These are phyloP conservation scores for Anthoscopus minutus DNA, from an alignment of 2,113 vertebrate genomes.

Conservation along the genomic window DNA sequence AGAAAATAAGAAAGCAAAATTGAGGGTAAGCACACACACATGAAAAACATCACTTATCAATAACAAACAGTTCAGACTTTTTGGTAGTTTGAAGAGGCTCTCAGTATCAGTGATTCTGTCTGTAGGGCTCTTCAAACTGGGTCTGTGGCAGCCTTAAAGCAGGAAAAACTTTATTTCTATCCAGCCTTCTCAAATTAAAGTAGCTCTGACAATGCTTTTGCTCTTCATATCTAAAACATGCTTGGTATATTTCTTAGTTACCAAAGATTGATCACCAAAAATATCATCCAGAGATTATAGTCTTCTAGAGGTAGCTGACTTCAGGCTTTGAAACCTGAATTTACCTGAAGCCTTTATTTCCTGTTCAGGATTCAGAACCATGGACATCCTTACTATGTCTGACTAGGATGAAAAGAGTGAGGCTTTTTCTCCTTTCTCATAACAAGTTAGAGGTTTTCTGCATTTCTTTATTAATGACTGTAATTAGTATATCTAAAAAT, in stretches of 20 bases:
- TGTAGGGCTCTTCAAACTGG: neutral
- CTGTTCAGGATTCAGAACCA: neutral
- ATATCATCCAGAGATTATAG: neutral
- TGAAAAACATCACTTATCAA: neutral
- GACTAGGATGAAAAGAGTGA: neutral
- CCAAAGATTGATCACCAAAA: neutral
- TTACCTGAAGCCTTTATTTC: neutral
- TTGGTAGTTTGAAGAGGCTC: neutral
- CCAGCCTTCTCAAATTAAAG: neutral
- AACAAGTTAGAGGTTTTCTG: neutral
- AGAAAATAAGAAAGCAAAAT: neutral
- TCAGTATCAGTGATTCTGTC: neutral
- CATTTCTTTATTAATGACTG: neutral
- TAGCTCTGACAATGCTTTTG: neutral
- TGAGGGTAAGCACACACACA: neutral
- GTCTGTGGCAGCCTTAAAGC: neutral
- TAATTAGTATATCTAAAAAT: neutral
- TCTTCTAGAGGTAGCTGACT: neutral
- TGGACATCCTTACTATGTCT: neutral
- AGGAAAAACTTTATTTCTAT: neutral
- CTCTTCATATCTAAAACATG: neutral
- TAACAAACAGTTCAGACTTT: neutral
- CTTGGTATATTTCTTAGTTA: neutral
- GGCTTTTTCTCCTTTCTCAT: neutral
- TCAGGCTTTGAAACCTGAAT: neutral